Conservation (phyloP, 2,113 vertebrate species). For the Sapayoa aenigma region DNA sequence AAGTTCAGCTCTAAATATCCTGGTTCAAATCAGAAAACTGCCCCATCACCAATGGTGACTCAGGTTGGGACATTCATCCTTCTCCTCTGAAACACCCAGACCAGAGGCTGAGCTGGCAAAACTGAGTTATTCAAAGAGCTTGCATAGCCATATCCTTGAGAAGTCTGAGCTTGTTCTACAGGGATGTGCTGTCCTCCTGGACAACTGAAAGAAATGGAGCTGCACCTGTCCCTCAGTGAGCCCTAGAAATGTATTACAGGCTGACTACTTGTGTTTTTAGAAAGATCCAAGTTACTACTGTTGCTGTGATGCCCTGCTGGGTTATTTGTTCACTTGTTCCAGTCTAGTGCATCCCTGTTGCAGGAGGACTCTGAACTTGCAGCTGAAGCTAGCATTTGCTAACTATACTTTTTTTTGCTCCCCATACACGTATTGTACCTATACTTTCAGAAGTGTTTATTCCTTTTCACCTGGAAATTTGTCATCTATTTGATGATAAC, state of each 20-base stretch:
- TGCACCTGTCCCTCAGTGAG: background rate
- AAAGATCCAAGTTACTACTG: background rate
- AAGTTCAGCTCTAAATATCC: background rate
- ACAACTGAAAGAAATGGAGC: background rate
- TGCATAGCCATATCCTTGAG: too few relatives aligned
- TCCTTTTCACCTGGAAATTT: background rate
- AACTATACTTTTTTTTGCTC: background rate
- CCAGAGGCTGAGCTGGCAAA: background rate
- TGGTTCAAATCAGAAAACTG: background rate
- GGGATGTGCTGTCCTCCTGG: background rate
- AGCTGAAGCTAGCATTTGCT: background rate
- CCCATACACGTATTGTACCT: accelerated
- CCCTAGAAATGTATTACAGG: background rate
- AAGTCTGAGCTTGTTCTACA: background rate
- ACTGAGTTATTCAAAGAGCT: background rate
- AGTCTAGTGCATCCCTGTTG: background rate
- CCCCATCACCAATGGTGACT: accelerated
- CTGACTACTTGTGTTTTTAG: background rate
- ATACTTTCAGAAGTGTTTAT: background rate
- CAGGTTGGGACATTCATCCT: accelerated
- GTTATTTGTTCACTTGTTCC: background rate
- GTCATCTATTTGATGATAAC: background rate
- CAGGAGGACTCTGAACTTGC: background rate
- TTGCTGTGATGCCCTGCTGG: background rate
- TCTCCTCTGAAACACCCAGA: background rate